A percentile compares a stretch with the other conserved stretches of the same genome.
Evolutionary conservation across 2,113 vertebrate genomes (phyloP).

Genomic region (Sorex araneus): DNA sequence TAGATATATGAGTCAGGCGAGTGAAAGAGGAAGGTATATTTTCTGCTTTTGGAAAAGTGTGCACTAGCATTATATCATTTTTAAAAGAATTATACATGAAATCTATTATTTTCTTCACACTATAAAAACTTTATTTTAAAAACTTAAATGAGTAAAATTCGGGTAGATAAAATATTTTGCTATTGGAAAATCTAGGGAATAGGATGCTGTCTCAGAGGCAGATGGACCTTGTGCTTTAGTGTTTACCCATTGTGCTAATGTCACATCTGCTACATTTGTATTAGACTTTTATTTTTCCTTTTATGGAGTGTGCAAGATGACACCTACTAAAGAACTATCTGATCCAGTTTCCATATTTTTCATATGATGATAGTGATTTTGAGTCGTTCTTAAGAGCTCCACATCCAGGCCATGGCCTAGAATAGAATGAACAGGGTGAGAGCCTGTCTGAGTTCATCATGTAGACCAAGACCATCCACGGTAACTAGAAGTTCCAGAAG

Average conservation of each 20-base stretch:
- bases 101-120: no score
- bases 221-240: background rate
- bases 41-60: conserved; percentile 32
- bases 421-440: no score
- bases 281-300: background rate
- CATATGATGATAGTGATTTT: no score
- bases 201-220: background rate
- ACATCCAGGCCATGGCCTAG: no score
- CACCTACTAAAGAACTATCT: background rate
- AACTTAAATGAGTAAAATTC: conserved; percentile 37
- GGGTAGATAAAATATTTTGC: background rate
- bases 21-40: conserved; percentile 7
- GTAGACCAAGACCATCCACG: no score
- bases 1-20: conserved; percentile 51
- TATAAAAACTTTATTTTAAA: background rate
- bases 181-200: background rate
- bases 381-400: no score
- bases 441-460: no score
- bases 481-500: no score
- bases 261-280: background rate
- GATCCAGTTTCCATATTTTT: background rate
- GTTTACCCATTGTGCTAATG: background rate
- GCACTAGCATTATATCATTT: background rate
- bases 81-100: no score
- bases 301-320: background rate